Evolutionary conservation across 2,113 vertebrate genomes (phyloP), one percentile per base, ranked within the genome.

Genomic region (Ginglymostoma cirratum): DNA sequence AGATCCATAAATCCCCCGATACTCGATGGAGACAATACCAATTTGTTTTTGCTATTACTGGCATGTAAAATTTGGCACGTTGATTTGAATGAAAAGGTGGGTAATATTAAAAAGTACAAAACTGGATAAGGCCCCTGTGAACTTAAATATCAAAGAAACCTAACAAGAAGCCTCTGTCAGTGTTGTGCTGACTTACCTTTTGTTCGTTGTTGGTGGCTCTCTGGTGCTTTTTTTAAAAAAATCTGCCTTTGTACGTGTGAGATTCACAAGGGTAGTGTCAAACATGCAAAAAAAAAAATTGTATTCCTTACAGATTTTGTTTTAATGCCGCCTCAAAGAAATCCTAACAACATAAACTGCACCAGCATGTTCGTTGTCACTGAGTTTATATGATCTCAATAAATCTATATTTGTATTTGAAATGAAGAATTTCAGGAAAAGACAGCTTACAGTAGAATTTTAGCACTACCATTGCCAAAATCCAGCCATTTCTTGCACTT

Each of bases 161-260:
- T 42, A 94, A 94, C 93, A 94, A 95, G 94, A 95, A 95, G 69
- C 69, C 94, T 95, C 94, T 76, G 94, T 95, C 45, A 95, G 69
- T 27, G 27, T 34, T 72, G 48, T 48, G 69, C 69, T 42, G 19
- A 67, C 55, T 94, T 94, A 38, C 38, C 66, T 72, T 72, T 95
- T 95, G 94, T 95, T 95, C 69, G 0, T 23, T 52, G 69, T 95
- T 95, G 42, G 45, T 95, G 94, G 94, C 42, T 48, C 93, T 52
- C 67, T 70, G 38, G 38, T 95, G 52, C 34, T 72, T 95, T 52
- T 95, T 95, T 95, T 76, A 52, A 72, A 70, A 95, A 14, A 61
- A 42, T 69, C 65, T 69, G 61, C 48, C 6, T 67, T 94, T 90
- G 27, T 94, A 45, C 67, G 23, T 76, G 67, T 70, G 67, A 19